A percentile compares a stretch with the other conserved stretches of the same genome.
Conservation (phyloP, 2,888 invertebrate species). For the Molorchus minor region DNA sequence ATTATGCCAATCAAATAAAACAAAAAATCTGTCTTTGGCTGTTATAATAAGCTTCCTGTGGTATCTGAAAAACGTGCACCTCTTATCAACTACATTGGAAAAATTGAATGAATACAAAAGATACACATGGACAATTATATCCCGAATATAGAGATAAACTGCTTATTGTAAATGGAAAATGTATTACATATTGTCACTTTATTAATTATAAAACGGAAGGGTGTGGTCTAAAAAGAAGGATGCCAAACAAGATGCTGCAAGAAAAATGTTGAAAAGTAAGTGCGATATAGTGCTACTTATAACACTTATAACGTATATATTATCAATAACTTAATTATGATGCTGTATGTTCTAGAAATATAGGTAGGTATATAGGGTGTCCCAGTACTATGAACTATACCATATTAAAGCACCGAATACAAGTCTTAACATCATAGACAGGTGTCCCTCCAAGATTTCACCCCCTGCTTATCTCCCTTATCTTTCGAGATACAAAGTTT, state of each 20-base stretch:
- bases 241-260: constrained; percentile 41
- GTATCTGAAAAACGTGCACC: background rate
- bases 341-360: background rate
- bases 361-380: background rate
- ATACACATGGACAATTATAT: constrained; percentile 19
- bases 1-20: background rate
- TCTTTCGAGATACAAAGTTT: too few relatives aligned
- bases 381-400: too few relatives aligned
- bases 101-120: constrained; percentile 38
- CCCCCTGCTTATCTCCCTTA: too few relatives aligned
- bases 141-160: constrained; percentile 31
- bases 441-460: too few relatives aligned
- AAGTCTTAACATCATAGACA: too few relatives aligned
- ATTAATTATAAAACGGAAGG: constrained; percentile 29
- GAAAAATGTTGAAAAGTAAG: constrained; percentile 36
- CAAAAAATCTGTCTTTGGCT: background rate
- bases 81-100: constrained; percentile 36
- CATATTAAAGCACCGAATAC: too few relatives aligned
- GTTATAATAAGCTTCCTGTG: background rate
- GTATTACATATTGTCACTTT: constrained; percentile 34
- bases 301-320: too few relatives aligned
- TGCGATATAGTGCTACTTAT: too few relatives aligned
- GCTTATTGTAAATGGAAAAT: constrained; percentile 18
- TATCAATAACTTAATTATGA: background rate
- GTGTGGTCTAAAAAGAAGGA: constrained; percentile 38